A percentile compares a stretch with the other conserved stretches of the same genome.
These are phyloP conservation scores for Bibio marci DNA, from an alignment of 2,888 invertebrate species.

Conservation along the genomic window DNA sequence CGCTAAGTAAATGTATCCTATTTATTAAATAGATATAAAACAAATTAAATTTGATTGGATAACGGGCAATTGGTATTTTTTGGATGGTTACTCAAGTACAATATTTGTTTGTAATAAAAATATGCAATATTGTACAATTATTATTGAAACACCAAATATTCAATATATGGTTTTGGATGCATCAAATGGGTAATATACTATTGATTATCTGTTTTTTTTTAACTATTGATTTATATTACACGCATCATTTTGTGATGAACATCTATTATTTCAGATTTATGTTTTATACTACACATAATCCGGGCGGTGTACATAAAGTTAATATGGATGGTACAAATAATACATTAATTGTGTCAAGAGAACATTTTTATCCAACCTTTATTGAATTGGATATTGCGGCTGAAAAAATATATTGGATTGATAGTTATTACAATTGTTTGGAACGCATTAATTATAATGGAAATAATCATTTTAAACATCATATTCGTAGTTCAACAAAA, in stretches of 20 bases:
- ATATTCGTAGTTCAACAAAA: slow-evolving; percentile 25
- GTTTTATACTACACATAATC: slow-evolving; percentile 65
- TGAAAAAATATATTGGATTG: slow-evolving; percentile 61
- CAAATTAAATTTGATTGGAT: slow-evolving; percentile 73
- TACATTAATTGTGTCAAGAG: slow-evolving; percentile 39
- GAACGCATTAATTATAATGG: slow-evolving; percentile 67
- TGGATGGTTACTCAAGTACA: slow-evolving; percentile 48
- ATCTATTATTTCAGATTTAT: slow-evolving; percentile 33
- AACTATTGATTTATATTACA: slow-evolving; percentile 2
- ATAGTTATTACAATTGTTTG: slow-evolving; percentile 60
- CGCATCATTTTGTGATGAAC: slow-evolving; percentile 1
- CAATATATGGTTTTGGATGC: slow-evolving; percentile 67
- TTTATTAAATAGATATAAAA: slow-evolving; percentile 40
- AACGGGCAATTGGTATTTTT: slow-evolving; percentile 71
- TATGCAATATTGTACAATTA: slow-evolving; percentile 46
- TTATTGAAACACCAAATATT: slow-evolving; percentile 42
- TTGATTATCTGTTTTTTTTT: background rate
- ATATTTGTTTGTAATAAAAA: slow-evolving; percentile 50
- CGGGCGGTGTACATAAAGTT: slow-evolving; percentile 41
- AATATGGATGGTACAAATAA: slow-evolving; percentile 45
- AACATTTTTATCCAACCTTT: slow-evolving; percentile 62
- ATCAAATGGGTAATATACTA: slow-evolving; percentile 38
- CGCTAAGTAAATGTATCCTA: background rate
- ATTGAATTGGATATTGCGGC: slow-evolving; percentile 54
- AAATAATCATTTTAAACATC: too few species aligned